phyloP scores from a whole-genome alignment of 1,140 invertebrate species.

The Meteorus sp. region DNA sequence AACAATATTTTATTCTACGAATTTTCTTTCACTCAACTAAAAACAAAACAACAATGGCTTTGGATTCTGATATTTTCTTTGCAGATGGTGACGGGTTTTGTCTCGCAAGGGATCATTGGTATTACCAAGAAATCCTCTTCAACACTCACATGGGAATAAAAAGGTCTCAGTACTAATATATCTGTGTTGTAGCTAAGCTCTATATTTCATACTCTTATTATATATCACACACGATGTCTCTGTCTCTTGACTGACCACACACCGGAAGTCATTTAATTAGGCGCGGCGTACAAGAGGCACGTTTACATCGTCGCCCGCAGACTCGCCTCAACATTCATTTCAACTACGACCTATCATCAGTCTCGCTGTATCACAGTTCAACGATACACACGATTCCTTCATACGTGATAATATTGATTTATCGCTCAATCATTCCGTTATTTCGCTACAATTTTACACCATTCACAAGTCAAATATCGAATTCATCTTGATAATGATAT shows the following conservation, averaged over 20 bases:
- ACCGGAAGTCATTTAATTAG: constrained; percentile 36
- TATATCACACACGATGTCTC: not conserved
- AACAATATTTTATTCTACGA: too few species aligned
- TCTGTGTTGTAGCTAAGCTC: too few species aligned
- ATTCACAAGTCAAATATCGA: too few species aligned
- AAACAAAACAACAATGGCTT: constrained; percentile 24
- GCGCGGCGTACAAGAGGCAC: constrained; percentile 20
- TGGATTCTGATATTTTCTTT: constrained; percentile 45
- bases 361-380: too few species aligned
- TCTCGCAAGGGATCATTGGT: constrained; percentile 26
- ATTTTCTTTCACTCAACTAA: not conserved
- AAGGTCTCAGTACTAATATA: too few species aligned
- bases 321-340: constrained; percentile 2
- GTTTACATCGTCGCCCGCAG: not conserved
- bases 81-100: constrained; percentile 55
- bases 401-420: too few species aligned
- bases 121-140: not conserved
- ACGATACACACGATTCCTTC: too few species aligned
- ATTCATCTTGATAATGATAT: too few species aligned
- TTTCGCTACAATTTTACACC: not conserved
- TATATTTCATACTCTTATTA: not conserved
- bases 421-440: not conserved
- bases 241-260: constrained; percentile 12
- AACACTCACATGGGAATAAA: not conserved
- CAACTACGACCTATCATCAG: too few species aligned